A percentile compares a stretch with the other conserved stretches of the same genome.
Conservation (phyloP, 2,113 vertebrate genomes). For the Leptobrachium ailaonicum region DNA sequence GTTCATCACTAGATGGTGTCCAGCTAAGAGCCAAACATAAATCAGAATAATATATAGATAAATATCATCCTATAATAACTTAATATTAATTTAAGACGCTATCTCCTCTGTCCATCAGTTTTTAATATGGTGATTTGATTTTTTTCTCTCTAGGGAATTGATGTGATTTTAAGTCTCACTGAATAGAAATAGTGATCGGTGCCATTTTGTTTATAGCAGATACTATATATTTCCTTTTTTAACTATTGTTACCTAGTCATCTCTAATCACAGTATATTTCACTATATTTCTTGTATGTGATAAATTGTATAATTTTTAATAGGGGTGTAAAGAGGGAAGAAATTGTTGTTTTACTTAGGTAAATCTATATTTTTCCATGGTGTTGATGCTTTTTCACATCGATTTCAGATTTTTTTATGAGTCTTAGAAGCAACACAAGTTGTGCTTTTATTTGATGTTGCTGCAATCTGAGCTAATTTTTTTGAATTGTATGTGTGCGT, state of each 20-base stretch:
- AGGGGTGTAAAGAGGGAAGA: not conserved
- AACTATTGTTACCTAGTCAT: not conserved
- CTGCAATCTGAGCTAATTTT: conserved; percentile 52
- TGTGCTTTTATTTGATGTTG: conserved; percentile 55
- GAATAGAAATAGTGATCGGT: not conserved
- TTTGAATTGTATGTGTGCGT: conserved; percentile 55
- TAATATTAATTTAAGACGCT: no score
- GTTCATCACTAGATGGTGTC: no score
- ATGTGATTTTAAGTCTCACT: not conserved
- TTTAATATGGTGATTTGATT: no score
- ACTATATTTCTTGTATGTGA: conserved; percentile 51
- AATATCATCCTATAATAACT: no score
- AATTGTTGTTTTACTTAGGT: not conserved
- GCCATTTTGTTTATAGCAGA: not conserved
- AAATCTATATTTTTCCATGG: conserved; percentile 58
- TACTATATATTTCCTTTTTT: not conserved
- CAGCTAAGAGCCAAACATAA: no score
- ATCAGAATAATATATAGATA: no score
- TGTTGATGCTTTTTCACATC: conserved; percentile 54
- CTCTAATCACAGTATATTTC: conserved; percentile 29
- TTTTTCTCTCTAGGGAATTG: no score
- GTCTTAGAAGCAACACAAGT: conserved; percentile 59
- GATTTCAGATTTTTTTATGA: conserved; percentile 56
- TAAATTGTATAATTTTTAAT: conserved; percentile 36
- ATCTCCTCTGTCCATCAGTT: no score